Evolutionary conservation across 2,888 invertebrate genomes (phyloP), one percentile per base, ranked within the genome.

Genomic region (Saturnia pavonia): DNA sequence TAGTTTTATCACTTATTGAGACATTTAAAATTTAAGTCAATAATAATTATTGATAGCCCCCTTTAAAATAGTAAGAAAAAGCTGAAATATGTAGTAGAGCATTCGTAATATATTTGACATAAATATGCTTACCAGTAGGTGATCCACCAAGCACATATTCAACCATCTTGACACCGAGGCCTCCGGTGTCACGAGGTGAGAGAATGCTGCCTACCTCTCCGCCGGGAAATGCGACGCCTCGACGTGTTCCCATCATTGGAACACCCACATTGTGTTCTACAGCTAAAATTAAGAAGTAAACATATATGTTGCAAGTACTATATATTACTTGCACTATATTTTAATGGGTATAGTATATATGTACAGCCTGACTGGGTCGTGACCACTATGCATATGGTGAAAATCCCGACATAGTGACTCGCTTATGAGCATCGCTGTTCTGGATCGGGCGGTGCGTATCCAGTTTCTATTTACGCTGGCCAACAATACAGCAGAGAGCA

Each of bases 111-210:
- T 51, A n/a, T n/a, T 54, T 54, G 6, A 7, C n/a, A 51, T n/a
- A 19, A 57, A 57, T 25, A 19, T 54, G 14, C 74, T 79, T 88
- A 94, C 94, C 94, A 78, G 98, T 98, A 34, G 98, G 98, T 75
- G 98, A 98, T 76, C 97, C 97, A 77, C 99, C 98, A 82, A 99
- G 95, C 73, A 99, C 99, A 90, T 99, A 99, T 93, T 99, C 99
- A 70, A 99, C 99, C 98, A 99, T 99, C 95, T 99, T 99, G 79
- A 99, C 98, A 78, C 98, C 98, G 78, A 99, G 96, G 66, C 98
- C 98, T 76, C 98, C 97, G 78, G 98, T 97, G 89, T 98, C 97
- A 75, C 98, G 95, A 67, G 98, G 97, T 67, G 97, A 97, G 79
- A 95, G 94, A 82, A 96, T 95, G 85, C 94, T 95, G 84, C 95